These are phyloP conservation scores for Cerastis leucographa DNA, from an alignment of 2,888 invertebrate genomes.

Conservation along the genomic window DNA sequence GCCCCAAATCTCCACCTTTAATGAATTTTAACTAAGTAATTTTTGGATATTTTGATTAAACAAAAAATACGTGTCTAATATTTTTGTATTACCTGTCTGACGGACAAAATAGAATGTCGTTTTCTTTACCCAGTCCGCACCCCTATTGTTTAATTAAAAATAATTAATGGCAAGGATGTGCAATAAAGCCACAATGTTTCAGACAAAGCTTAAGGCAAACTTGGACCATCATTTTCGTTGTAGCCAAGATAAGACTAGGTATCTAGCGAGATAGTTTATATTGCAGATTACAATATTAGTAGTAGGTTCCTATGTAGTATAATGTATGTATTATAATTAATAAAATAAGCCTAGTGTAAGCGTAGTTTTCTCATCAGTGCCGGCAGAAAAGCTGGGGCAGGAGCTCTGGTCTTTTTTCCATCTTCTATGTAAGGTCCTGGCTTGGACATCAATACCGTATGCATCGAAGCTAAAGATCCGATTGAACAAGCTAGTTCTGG, in stretches of 20 bases:
- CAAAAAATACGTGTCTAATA: too few relatives aligned
- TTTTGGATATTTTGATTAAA: too few relatives aligned
- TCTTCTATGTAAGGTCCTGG: conserved; percentile 86
- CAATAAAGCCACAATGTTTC: conserved; percentile 11
- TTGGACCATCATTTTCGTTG: neutral
- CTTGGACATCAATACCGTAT: conserved; percentile 87
- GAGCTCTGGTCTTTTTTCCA: conserved; percentile 81
- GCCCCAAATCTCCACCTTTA: too few relatives aligned
- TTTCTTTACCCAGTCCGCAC: too few relatives aligned
- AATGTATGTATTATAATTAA: too few relatives aligned
- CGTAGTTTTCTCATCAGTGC: conserved; percentile 84
- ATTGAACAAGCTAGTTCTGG: conserved; percentile 85
- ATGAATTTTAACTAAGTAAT: too few relatives aligned
- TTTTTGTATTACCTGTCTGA: too few relatives aligned
- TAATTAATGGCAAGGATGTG: conserved; percentile 23
- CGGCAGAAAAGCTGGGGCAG: conserved; percentile 84
- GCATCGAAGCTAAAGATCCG: conserved; percentile 82
- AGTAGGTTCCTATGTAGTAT: too few relatives aligned
- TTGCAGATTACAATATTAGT: too few relatives aligned
- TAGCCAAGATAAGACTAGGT: neutral
- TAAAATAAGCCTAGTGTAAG: conserved; percentile 73
- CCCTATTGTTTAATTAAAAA: neutral
- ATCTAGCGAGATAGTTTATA: neutral
- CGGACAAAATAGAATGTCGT: too few relatives aligned
- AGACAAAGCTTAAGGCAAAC: neutral